phyloP scores from a whole-genome alignment of 35 echinoderm and acorn worm species.

The Eucidaris tribuloides region DNA sequence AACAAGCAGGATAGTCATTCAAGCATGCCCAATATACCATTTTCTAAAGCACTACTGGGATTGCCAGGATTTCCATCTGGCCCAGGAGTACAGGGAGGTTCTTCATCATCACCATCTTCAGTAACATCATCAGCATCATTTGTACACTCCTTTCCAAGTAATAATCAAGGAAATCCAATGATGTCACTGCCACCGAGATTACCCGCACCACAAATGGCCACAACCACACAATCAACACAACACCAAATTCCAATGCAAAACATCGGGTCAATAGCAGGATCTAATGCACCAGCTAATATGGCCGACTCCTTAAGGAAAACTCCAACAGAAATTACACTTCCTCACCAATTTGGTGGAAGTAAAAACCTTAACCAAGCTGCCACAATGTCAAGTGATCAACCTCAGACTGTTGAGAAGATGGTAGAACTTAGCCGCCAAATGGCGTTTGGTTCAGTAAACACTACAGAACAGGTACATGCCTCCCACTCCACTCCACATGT shows the following conservation, averaged over 20 bases:
- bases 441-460: conserved; percentile 2
- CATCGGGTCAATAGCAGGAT: background rate
- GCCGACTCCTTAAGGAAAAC: too few relatives aligned
- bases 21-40: background rate
- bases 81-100: background rate
- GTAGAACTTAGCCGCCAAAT: conserved; percentile 6
- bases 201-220: background rate
- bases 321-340: too few relatives aligned
- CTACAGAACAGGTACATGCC: conserved; percentile 12
- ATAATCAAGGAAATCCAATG: background rate
- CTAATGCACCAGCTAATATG: too few relatives aligned
- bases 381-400: too few relatives aligned
- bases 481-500: too few relatives aligned
- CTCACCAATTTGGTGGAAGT: too few relatives aligned
- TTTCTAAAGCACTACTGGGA: background rate
- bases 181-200: background rate
- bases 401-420: conserved; percentile 7
- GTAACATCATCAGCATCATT: background rate
- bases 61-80: background rate
- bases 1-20: background rate
- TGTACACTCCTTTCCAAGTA: background rate
- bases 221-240: background rate
- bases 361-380: too few relatives aligned
- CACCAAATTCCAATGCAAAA: conserved; percentile 2
- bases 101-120: background rate